Percentiles rank a stretch among this genome's conserved stretches.
Conservation (phyloP, 2,113 vertebrate genomes). For the Megaceryle maxima region DNA sequence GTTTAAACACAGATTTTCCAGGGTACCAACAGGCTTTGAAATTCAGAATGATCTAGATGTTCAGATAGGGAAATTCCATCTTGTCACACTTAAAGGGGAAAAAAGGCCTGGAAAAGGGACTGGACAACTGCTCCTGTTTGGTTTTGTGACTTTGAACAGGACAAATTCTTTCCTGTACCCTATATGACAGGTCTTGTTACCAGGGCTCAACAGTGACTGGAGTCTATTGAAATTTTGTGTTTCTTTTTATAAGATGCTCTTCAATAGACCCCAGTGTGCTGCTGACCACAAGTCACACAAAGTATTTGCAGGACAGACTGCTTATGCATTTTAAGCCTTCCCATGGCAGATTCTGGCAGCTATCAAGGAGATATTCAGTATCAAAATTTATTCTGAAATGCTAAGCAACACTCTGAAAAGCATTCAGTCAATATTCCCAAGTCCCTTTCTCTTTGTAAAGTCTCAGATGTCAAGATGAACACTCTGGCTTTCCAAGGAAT, state of each 20-base stretch:
- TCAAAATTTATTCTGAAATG: neutral
- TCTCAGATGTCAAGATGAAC: neutral
- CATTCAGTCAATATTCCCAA: neutral
- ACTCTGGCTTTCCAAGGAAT: neutral
- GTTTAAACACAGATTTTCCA: neutral
- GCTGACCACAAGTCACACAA: neutral
- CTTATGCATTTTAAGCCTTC: neutral
- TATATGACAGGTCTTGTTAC: neutral
- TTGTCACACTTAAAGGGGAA: neutral
- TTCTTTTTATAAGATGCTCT: neutral
- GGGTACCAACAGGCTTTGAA: neutral
- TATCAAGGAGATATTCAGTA: neutral
- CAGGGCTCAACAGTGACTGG: neutral
- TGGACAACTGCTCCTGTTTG: neutral
- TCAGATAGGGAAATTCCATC: neutral
- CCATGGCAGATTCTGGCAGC: neutral
- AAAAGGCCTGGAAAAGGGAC: neutral
- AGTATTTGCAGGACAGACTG: neutral
- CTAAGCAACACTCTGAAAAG: neutral
- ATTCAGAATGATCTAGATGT: neutral
- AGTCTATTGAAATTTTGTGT: neutral
- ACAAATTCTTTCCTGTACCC: neutral
- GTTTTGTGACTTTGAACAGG: neutral
- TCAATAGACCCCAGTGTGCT: neutral
- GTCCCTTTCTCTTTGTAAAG: neutral